Evolutionary conservation across 2,888 invertebrate genomes (phyloP), one percentile per base, ranked within the genome.

Genomic region (Drosophila cracens): DNA sequence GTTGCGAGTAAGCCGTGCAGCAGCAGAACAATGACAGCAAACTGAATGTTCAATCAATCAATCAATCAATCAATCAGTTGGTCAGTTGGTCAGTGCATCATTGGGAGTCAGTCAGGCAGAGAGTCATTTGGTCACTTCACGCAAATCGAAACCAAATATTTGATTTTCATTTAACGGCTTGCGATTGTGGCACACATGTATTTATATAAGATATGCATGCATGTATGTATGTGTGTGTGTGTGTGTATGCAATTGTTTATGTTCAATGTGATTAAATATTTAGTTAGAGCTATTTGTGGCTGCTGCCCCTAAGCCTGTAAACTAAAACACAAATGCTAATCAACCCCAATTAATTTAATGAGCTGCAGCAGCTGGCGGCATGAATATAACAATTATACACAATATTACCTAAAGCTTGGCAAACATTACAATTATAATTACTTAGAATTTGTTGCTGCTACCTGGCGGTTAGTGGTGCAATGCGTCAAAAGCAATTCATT

Each of bases 131-230:
- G 63, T 54, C 72, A 72, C n/a, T 65, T 67, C 31, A 46, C 43
- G 54, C 71, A 76, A 76, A 85, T 81, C 62, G 70, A 75, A 76
- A 59, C 33, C 56, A 75, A 78, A 76, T 83, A 69, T 81, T 79
- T 77, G 46, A 79, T 79, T 84, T 66, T 48, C 70, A 78, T 70
- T 73, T 66, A 40, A 56, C 18, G n/a, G 34, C 11, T 21, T 57
- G 18, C 56, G 27, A 31, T 49, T 58, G 27, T 51, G 31, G 59
- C 46, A 21, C n/a, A 38, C 3, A 62, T 1, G 10, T n/a, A 25
- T n/a, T 31, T 43, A 31, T 36, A 21, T 13, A 38, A 38, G 18
- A 38, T 38, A 18, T 38, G 18, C 18, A 38, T 38, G 18, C 38
- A 18, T 8, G 8, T 18, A 4, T 38, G 1, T 11, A 7, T 21